phyloP scores from a whole-genome alignment of 1,140 invertebrate genomes.

The Zaprionus ghesquierei region DNA sequence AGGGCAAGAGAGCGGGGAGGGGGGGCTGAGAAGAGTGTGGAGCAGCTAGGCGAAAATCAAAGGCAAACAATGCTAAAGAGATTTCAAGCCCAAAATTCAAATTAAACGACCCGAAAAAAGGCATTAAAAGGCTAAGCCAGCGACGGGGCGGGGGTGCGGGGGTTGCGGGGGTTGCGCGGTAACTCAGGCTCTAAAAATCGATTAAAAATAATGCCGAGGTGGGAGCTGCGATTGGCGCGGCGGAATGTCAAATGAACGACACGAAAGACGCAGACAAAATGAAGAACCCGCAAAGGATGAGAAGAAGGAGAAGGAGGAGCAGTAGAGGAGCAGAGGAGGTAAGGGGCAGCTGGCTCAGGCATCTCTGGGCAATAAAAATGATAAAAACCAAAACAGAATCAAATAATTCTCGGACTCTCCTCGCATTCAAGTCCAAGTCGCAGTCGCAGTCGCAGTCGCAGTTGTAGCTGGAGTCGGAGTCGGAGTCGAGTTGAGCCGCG shows the following conservation, averaged over 20 bases:
- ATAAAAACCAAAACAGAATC: conserved; percentile 56
- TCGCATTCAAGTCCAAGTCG: background rate
- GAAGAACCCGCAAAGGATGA: conserved; percentile 13
- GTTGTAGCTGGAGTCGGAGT: background rate
- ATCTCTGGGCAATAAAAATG: conserved; percentile 55
- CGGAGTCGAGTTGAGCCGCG: conserved; percentile 10
- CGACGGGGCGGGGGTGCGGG: conserved; percentile 6
- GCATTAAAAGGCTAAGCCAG: conserved; percentile 49
- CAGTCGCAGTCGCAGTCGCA: background rate
- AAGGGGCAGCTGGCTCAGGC: conserved; percentile 7
- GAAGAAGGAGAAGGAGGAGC: background rate
- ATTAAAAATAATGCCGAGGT: conserved; percentile 65
- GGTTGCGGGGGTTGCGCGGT: background rate
- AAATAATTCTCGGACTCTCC: conserved; percentile 48
- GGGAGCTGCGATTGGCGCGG: conserved; percentile 47
- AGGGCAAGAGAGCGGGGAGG: background rate
- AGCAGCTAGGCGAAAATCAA: conserved; percentile 38
- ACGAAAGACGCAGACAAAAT: conserved; percentile 18
- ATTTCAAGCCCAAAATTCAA: conserved; percentile 52
- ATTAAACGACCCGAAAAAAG: conserved; percentile 60
- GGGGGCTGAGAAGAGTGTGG: background rate
- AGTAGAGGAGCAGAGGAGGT: background rate
- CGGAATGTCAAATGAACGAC: conserved; percentile 68
- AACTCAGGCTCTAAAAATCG: conserved; percentile 53
- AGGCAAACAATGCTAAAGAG: conserved; percentile 42